Evolutionary conservation across 2,797 vertebrate genomes (phyloP).

Genomic region (Linurgus olivaceus): DNA sequence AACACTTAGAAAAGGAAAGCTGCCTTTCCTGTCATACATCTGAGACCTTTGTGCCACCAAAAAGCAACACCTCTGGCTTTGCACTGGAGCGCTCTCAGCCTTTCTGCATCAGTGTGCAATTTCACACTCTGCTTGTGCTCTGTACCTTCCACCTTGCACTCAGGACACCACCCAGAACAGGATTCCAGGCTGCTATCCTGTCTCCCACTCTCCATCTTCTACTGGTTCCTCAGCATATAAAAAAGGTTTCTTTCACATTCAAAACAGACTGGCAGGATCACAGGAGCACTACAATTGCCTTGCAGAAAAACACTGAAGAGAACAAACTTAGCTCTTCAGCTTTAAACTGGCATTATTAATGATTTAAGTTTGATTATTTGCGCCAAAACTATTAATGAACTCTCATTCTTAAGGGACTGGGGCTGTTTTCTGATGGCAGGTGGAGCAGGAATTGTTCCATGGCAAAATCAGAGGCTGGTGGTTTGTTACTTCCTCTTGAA

Average conservation of each 20-base stretch:
- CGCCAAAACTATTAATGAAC: not conserved
- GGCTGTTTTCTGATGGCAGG: not conserved
- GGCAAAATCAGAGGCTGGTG: not conserved
- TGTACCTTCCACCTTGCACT: not conserved
- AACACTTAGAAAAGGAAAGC: not conserved
- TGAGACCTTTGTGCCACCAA: not conserved
- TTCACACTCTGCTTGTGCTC: not conserved
- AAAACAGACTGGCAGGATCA: not conserved
- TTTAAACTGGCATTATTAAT: not conserved
- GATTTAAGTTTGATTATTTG: not conserved
- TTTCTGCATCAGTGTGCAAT: not conserved
- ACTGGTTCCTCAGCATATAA: rapidly evolving
- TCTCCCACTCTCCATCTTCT: not conserved
- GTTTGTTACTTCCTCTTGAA: not conserved
- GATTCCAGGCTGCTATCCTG: not conserved
- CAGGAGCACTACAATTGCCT: not conserved
- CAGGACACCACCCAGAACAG: not conserved
- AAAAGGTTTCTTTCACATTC: not conserved
- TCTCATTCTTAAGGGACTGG: not conserved
- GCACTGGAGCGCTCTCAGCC: not conserved
- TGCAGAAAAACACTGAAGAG: not conserved
- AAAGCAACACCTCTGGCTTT: not conserved
- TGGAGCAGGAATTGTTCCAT: not conserved
- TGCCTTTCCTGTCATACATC: rapidly evolving
- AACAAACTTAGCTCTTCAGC: not conserved